Evolutionary conservation across 1,140 invertebrate species (phyloP).

Genomic region (Sarcophaga peregrina): DNA sequence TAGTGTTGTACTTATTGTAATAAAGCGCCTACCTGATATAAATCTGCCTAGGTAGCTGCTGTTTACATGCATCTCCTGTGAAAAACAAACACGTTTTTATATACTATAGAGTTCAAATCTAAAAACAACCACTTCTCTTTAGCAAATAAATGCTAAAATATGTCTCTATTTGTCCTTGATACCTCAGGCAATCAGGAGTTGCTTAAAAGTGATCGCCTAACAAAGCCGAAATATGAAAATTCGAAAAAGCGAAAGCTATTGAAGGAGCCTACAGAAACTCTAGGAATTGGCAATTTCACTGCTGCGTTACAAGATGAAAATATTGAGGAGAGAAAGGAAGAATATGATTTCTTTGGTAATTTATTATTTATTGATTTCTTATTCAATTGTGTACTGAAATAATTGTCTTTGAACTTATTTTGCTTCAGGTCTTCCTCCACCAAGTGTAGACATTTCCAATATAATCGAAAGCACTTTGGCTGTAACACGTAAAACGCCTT

Average conservation of each 20-base stretch:
- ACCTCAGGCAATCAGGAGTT: slow-evolving; percentile 57
- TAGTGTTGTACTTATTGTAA: too few relatives aligned
- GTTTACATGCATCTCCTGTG: slow-evolving; percentile 19
- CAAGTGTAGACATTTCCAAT: slow-evolving; percentile 45
- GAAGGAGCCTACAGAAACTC: not conserved
- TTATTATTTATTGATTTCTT: slow-evolving; percentile 1
- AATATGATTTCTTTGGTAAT: slow-evolving; percentile 54
- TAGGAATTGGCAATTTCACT: not conserved
- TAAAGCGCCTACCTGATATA: too few relatives aligned
- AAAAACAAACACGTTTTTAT: not conserved
- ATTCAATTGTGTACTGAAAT: not conserved
- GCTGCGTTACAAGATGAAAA: slow-evolving; percentile 32
- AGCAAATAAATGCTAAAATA: slow-evolving; percentile 39
- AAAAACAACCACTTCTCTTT: not conserved
- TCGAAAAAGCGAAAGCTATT: slow-evolving; percentile 42
- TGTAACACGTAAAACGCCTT: slow-evolving; percentile 16
- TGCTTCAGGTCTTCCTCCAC: slow-evolving; percentile 47
- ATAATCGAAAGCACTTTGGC: slow-evolving; percentile 43
- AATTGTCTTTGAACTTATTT: not conserved
- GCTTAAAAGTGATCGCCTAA: slow-evolving; percentile 43
- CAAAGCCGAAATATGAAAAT: slow-evolving; percentile 15
- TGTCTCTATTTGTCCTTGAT: slow-evolving; percentile 63
- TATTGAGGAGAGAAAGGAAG: slow-evolving; percentile 44
- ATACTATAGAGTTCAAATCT: not conserved
- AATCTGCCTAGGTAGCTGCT: too few relatives aligned